These are phyloP conservation scores for Eclectus roratus DNA, from an alignment of 2,113 vertebrate genomes.

Conservation along the genomic window DNA sequence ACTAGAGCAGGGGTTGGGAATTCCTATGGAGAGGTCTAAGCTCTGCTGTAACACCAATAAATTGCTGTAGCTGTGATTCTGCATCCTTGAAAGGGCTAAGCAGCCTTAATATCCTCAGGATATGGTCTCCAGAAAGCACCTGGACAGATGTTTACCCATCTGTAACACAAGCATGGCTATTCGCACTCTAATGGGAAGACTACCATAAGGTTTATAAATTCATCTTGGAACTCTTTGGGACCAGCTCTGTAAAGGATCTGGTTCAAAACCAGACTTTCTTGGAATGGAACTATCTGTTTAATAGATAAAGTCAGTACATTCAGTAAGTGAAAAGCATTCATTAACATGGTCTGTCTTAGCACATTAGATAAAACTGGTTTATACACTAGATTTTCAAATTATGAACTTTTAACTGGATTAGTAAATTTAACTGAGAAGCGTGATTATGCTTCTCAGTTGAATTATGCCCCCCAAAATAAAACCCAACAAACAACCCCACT, in stretches of 20 bases:
- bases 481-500: not conserved
- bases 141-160: not conserved
- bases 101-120: not conserved
- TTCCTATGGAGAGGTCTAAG: not conserved
- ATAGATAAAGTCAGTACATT: not conserved
- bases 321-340: not conserved
- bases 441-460: not conserved
- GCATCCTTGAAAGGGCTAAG: not conserved
- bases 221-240: not conserved
- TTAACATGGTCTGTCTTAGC: not conserved
- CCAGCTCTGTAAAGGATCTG: not conserved
- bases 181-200: not conserved
- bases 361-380: not conserved
- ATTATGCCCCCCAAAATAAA: not conserved
- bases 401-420: not conserved
- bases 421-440: not conserved
- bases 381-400: not conserved
- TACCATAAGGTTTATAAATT: not conserved
- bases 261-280: not conserved
- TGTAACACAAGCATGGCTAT: not conserved
- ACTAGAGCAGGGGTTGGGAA: not conserved
- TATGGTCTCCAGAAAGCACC: not conserved
- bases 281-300: not conserved
- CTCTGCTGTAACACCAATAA: not conserved
- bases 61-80: not conserved